These are phyloP conservation scores for Drosophila watanabei DNA, from an alignment of 1,140 invertebrate genomes.

Conservation along the genomic window DNA sequence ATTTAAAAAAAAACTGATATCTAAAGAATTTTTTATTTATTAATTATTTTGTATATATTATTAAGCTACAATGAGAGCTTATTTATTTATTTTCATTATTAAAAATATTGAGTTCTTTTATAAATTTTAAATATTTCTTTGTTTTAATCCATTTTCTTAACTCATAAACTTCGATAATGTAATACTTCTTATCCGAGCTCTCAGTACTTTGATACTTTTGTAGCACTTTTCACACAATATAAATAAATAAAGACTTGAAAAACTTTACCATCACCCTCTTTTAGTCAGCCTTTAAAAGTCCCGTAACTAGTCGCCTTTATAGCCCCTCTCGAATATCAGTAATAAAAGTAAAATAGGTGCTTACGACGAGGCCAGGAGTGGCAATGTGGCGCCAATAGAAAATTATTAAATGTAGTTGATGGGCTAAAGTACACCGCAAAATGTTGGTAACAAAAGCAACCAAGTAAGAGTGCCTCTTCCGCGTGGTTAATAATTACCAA, in stretches of 20 bases:
- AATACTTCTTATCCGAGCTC: too few species aligned
- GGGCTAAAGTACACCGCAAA: slow-evolving; percentile 5
- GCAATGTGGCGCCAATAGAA: slow-evolving; percentile 24
- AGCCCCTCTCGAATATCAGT: slow-evolving; percentile 6
- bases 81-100: background rate
- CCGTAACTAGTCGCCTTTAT: slow-evolving; percentile 19
- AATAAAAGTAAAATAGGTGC: slow-evolving; percentile 33
- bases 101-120: background rate
- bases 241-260: background rate
- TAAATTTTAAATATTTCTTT: background rate
- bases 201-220: background rate
- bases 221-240: background rate
- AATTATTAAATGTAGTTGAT: slow-evolving; percentile 28
- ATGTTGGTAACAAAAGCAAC: background rate
- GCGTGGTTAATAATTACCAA: slow-evolving; percentile 15
- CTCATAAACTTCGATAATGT: too few species aligned
- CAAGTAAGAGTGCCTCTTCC: background rate
- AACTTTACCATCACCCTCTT: background rate
- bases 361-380: background rate
- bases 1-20: background rate
- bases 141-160: background rate
- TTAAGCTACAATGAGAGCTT: too few species aligned
- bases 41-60: background rate
- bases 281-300: slow-evolving; percentile 18
- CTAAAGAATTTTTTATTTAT: background rate